Conservation (phyloP, 2,888 invertebrate genomes). For the Caenorhabditis zanzibari region DNA sequence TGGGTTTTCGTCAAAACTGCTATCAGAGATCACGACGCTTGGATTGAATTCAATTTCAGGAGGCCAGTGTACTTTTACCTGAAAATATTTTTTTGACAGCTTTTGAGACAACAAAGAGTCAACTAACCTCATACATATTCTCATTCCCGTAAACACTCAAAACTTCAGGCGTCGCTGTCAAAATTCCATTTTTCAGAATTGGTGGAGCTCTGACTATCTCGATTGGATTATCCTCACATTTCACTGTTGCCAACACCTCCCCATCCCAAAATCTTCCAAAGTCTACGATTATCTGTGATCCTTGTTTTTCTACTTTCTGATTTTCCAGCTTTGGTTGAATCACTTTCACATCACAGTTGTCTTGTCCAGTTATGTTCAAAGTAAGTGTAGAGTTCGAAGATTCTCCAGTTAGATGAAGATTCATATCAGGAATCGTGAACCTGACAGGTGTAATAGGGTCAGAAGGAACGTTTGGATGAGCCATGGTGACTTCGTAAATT, state of each 20-base stretch:
- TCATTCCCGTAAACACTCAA: constrained; percentile 47
- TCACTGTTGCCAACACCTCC: constrained; percentile 62
- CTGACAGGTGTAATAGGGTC: constrained; percentile 31
- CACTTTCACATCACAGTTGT: constrained; percentile 47
- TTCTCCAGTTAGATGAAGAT: constrained; percentile 54
- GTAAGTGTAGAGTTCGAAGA: constrained; percentile 44
- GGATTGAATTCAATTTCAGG: constrained; percentile 36
- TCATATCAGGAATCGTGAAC: constrained; percentile 57
- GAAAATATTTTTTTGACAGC: not conserved
- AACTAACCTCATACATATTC: constrained; percentile 45
- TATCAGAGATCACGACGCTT: constrained; percentile 30
- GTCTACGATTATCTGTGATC: constrained; percentile 20
- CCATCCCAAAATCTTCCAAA: constrained; percentile 54
- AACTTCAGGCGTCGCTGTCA: constrained; percentile 42
- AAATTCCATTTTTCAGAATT: constrained; percentile 1
- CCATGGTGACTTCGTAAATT: constrained; percentile 46
- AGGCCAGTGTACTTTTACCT: constrained; percentile 45
- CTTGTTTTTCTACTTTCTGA: not conserved
- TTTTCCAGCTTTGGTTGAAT: constrained; percentile 44
- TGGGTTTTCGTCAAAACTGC: constrained; percentile 33
- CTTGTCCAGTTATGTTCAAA: constrained; percentile 36
- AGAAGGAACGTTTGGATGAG: constrained; percentile 46
- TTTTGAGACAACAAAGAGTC: not conserved
- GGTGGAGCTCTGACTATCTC: constrained; percentile 63
- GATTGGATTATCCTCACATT: constrained; percentile 39